Percentiles rank a stretch among this genome's conserved stretches.
Conservation (phyloP, 1,140 invertebrate genomes). For the Pogonomyrmex californicus region DNA sequence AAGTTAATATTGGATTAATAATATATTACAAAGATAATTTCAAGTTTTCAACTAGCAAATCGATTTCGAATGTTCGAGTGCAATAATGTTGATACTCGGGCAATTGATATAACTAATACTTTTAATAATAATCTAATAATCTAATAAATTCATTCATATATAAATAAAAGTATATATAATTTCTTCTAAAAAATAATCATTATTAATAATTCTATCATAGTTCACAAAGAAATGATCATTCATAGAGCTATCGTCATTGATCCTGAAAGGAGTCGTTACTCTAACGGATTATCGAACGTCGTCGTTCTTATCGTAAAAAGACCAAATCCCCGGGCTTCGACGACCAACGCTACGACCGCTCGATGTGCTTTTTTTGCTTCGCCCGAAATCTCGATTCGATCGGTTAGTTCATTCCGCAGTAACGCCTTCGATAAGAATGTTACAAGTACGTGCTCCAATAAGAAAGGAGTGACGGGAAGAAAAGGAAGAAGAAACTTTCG, state of each 20-base stretch:
- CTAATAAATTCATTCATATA: constrained; percentile 12
- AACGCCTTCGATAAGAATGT: constrained; percentile 57
- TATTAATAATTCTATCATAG: neutral
- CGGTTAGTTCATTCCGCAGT: constrained; percentile 62
- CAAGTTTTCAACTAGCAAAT: constrained; percentile 7
- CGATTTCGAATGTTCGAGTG: neutral
- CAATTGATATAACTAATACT: neutral
- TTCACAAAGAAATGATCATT: neutral
- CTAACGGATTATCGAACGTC: constrained; percentile 31
- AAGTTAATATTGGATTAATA: constrained; percentile 40
- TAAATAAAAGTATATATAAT: neutral
- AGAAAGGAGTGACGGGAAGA: neutral
- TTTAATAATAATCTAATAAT: neutral
- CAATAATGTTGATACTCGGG: neutral
- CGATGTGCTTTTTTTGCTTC: constrained; percentile 9
- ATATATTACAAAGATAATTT: constrained; percentile 44
- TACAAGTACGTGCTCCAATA: constrained; percentile 7
- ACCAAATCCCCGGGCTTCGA: constrained; percentile 38
- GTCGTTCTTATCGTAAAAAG: constrained; percentile 36
- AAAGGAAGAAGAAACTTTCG: constrained; percentile 9
- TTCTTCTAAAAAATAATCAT: neutral
- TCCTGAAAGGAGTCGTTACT: constrained; percentile 42
- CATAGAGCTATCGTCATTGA: neutral
- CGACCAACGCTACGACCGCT: neutral
- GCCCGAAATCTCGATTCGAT: constrained; percentile 52